A percentile compares a stretch with the other conserved stretches of the same genome.
These are phyloP conservation scores for Heteropelma amictum DNA, from an alignment of 2,888 invertebrate genomes.

Conservation along the genomic window DNA sequence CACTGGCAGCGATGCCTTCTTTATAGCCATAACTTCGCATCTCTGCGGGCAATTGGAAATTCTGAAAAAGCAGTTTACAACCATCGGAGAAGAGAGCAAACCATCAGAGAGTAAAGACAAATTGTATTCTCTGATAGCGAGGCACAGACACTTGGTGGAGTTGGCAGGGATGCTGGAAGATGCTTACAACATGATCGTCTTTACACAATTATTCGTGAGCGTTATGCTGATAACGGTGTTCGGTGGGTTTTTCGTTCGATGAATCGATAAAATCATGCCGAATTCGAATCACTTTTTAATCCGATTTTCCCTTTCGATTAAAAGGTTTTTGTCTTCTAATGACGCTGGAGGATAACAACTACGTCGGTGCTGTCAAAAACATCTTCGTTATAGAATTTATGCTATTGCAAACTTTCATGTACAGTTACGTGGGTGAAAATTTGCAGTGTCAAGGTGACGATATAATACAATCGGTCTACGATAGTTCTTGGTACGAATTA, in stretches of 20 bases:
- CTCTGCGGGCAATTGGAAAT: slow-evolving; percentile 65
- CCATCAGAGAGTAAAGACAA: slow-evolving; percentile 25
- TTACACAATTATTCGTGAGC: slow-evolving; percentile 58
- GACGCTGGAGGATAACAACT: slow-evolving; percentile 50
- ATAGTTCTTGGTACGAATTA: slow-evolving; percentile 62
- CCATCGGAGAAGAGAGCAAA: slow-evolving; percentile 35
- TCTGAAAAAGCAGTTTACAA: slow-evolving; percentile 57
- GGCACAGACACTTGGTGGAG: slow-evolving; percentile 57
- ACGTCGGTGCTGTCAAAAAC: slow-evolving; percentile 52
- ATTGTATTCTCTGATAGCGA: slow-evolving; percentile 48
- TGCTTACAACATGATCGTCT: slow-evolving; percentile 59
- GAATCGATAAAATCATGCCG: too few species aligned
- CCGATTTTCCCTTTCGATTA: not conserved
- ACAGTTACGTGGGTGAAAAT: slow-evolving; percentile 64
- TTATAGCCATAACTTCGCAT: slow-evolving; percentile 60
- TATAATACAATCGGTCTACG: slow-evolving; percentile 59
- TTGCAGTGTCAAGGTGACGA: slow-evolving; percentile 61
- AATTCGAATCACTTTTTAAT: not conserved
- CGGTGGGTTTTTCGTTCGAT: slow-evolving; percentile 55
- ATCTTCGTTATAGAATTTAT: slow-evolving; percentile 56
- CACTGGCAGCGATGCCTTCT: slow-evolving; percentile 59
- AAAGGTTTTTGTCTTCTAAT: slow-evolving; percentile 63
- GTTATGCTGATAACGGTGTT: slow-evolving; percentile 56
- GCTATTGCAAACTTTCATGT: slow-evolving; percentile 61
- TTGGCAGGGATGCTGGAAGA: slow-evolving; percentile 55